Base-by-base conservation (phyloP, 2,113 vertebrate genomes). In the Trochalopteron elliotii region DNA sequence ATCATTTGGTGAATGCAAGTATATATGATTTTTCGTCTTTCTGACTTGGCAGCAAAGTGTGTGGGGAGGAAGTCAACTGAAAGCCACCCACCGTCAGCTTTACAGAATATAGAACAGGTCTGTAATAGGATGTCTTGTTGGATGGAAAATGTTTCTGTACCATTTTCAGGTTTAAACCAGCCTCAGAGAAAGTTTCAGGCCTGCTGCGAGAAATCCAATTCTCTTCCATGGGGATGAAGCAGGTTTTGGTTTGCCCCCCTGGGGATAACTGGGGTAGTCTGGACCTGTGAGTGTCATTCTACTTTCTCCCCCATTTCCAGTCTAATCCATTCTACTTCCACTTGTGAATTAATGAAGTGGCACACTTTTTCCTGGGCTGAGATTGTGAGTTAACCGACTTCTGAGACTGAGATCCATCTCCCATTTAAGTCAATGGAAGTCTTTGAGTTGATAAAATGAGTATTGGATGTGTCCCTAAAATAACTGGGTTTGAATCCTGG, bases 21-120 rank as follows among this genome's bases (percentile, higher is more conserved):
- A 75, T 83, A 59, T 69, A 75, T 63, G 76, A 87, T 47, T 85
- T 84, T 96, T 94, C 22, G 0, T 95, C 91, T 93, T 84, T 94
- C 88, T 93, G 76, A 89, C 89, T 97, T 97, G 91, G 93, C 93
- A 96, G 88, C 65, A 61, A 91, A 92, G 67, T 79, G 80, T 95
- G 94, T 92, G 93, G 69, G 82, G 86, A 85, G 92, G 96, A 98
- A 97, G 77, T 96, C 89, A 95, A 91, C 91, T 22, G 88, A 94
- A 97, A 97, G 90, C 94, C 82, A 84, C 93, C 94, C 95, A 97
- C 92, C 27, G 10, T 33, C 75, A 96, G 79, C 85, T 63, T 69
- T 42, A 78, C 52, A 77, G 95, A 96, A 97, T 88, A 97, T 83
- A 97, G 93, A 95, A 95, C 80, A 95, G 91, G 94, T 83, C 94